Evolutionary conservation across 2,888 invertebrate genomes (phyloP), one percentile per base, ranked within the genome.

Genomic region (Tachystola acroxantha): DNA sequence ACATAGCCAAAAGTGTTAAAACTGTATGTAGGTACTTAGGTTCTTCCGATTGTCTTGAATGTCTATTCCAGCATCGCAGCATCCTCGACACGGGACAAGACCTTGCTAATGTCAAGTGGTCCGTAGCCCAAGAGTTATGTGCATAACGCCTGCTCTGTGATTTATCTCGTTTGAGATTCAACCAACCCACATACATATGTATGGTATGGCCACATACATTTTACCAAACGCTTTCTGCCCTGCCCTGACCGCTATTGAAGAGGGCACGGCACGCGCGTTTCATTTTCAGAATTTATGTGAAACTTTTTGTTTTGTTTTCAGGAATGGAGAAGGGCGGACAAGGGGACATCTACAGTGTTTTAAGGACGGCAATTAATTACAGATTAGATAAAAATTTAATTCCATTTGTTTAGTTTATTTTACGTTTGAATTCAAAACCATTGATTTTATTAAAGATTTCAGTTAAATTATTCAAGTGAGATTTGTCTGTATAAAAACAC

Each of bases 31-130:
- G n/a, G n/a, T n/a, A n/a, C n/a, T n/a, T n/a, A n/a, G n/a, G n/a
- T n/a, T n/a, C n/a, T n/a, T n/a, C n/a, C n/a, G n/a, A n/a, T n/a
- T n/a, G n/a, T n/a, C n/a, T n/a, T n/a, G n/a, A n/a, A n/a, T 2
- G 27, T 10, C 27, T 11, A 10, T 29, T 35, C 35, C 13, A 35
- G 28, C 7, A 11, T 3, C 22, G 9, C 20, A 2, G 45, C 48
- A 34, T 58, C 58, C 44, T 37, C 41, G 56, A 38, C 30, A 53
- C 43, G 62, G 65, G 60, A 67, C 64, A 65, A 64, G 70, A 63
- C 71, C 70, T 70, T 67, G 71, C 68, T 72, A 74, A 79, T 74
- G 79, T 78, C 79, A 73, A 78, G 77, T 73, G 73, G 75, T 63
- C 69, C 75, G 65, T 53, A 61, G 57, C 63, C 66, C 57, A 65